A percentile compares a stretch with the other conserved stretches of the same genome.
Evolutionary conservation across 2,888 invertebrate genomes (phyloP).

Genomic region (Stenodema calcarata): DNA sequence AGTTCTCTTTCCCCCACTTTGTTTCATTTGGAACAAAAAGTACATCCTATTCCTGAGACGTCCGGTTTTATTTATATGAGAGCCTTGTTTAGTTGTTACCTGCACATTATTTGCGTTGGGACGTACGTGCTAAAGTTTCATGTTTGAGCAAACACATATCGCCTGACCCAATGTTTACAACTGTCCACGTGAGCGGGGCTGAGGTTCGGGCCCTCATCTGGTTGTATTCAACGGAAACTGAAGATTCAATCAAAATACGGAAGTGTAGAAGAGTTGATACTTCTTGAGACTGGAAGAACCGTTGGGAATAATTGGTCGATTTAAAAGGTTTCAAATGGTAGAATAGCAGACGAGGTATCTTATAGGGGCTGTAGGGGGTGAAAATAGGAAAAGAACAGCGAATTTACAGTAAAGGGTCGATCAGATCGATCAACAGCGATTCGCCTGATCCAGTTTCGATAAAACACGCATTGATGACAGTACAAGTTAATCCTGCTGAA

Average conservation of each 20-base stretch:
- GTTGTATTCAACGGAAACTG: background rate
- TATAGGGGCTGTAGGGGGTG: too few species aligned
- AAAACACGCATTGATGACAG: too few species aligned
- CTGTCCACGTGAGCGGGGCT: background rate
- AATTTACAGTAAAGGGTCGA: too few species aligned
- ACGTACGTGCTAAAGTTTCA: conserved; percentile 27
- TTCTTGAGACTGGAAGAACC: too few species aligned
- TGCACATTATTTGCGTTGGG: conserved; percentile 30
- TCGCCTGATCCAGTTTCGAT: too few species aligned
- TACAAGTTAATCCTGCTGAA: too few species aligned
- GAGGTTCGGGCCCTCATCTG: background rate
- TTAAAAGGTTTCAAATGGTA: too few species aligned
- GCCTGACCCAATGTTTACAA: background rate
- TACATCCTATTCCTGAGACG: background rate
- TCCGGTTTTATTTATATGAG: background rate
- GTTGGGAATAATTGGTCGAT: too few species aligned
- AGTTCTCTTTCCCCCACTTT: background rate
- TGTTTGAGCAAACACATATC: conserved; percentile 23
- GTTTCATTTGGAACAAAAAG: background rate
- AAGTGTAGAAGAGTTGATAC: too few species aligned
- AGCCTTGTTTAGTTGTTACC: conserved; percentile 25
- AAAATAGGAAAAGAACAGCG: too few species aligned
- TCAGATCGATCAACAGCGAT: too few species aligned
- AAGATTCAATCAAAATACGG: background rate
- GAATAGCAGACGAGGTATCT: too few species aligned